A percentile compares a stretch with the other conserved stretches of the same genome.
phyloP scores from a whole-genome alignment of 2,888 invertebrate species.

The Rhabditophanes sp. region DNA sequence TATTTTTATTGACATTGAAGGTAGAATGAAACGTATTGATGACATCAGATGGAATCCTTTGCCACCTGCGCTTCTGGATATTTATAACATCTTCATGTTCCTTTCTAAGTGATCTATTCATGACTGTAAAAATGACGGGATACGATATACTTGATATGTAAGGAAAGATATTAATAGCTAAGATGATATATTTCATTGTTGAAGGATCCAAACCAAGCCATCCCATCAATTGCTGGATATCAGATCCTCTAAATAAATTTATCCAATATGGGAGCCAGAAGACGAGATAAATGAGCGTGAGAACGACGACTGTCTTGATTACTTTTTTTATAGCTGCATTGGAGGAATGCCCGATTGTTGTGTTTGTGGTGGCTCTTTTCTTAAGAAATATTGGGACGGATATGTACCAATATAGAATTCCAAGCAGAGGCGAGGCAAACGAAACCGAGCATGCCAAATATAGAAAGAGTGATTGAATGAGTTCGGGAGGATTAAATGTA shows the following conservation, averaged over 20 bases:
- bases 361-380: constrained; percentile 11
- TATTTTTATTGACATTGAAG: too few species aligned
- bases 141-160: constrained; percentile 40
- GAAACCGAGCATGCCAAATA: too few species aligned
- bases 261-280: constrained; percentile 41
- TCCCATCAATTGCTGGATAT: not conserved
- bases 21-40: too few species aligned
- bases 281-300: constrained; percentile 37
- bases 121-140: constrained; percentile 39
- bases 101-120: constrained; percentile 19
- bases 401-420: constrained; percentile 42
- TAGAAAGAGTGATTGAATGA: too few species aligned
- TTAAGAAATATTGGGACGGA: constrained; percentile 39
- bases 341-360: too few species aligned
- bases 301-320: constrained; percentile 33
- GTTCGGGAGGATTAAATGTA: too few species aligned
- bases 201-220: not conserved
- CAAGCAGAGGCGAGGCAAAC: constrained; percentile 37
- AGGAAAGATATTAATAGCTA: constrained; percentile 24
- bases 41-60: too few species aligned
- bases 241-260: constrained; percentile 21
- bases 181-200: not conserved
- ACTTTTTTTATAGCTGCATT: constrained; percentile 38
- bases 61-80: too few species aligned
- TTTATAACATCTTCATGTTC: too few species aligned